Evolutionary conservation across 2,888 invertebrate genomes (phyloP).

Genomic region (Pardosa pseudoannulata): DNA sequence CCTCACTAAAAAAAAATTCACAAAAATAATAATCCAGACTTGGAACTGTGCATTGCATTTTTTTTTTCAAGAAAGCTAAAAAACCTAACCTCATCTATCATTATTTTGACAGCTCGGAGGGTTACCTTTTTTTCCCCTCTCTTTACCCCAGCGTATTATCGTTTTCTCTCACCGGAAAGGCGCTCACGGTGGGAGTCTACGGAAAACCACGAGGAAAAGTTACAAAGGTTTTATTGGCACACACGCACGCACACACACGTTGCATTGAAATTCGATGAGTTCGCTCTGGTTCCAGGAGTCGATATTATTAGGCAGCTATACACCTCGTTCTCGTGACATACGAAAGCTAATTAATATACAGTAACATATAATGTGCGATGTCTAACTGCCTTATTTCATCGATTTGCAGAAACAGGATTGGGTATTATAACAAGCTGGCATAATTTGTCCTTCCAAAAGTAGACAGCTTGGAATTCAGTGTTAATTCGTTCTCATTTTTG

Average conservation of each 20-base stretch:
- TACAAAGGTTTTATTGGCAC: no score
- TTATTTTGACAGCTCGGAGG: slow-evolving; percentile 26
- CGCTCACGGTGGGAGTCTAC: no score
- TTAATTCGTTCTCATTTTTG: no score
- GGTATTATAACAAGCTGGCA: no score
- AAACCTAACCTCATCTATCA: slow-evolving; percentile 34
- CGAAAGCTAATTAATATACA: background rate
- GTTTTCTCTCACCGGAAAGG: background rate
- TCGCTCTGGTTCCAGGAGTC: background rate
- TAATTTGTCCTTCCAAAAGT: no score
- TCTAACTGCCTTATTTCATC: background rate
- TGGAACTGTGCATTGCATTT: background rate
- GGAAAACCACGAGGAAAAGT: no score
- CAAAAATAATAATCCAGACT: no score
- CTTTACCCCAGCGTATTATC: background rate
- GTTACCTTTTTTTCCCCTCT: slow-evolving; percentile 8
- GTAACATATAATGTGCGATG: background rate
- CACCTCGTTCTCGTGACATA: background rate
- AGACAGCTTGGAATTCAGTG: no score
- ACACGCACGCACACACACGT: no score
- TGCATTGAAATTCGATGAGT: no score
- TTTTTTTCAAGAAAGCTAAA: background rate
- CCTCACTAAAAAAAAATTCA: background rate
- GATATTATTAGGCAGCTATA: background rate
- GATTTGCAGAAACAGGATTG: no score